Percentiles rank a stretch among this genome's conserved stretches.
Conservation (phyloP, 2,113 vertebrate genomes). For the Pelecanoides urinatrix region DNA sequence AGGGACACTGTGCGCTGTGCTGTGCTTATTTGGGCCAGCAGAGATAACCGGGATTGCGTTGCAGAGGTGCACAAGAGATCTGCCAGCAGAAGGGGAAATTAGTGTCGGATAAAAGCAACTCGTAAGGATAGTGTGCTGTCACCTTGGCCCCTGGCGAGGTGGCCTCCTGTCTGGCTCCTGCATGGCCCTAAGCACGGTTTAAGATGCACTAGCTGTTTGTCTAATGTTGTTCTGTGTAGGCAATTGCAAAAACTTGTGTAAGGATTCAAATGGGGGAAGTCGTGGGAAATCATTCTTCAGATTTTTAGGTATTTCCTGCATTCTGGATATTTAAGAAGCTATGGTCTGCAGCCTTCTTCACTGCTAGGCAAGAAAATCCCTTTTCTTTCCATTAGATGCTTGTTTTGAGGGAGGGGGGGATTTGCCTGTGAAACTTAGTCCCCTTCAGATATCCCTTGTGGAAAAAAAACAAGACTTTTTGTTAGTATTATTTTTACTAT, state of each 20-base stretch:
- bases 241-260: background rate
- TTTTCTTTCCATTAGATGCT: background rate
- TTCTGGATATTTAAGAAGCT: background rate
- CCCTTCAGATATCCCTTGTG: background rate
- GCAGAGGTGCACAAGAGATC: background rate
- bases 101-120: background rate
- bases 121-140: background rate
- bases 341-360: background rate
- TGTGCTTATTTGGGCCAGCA: background rate
- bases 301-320: background rate
- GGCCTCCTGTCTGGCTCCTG: background rate
- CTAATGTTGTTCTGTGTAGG: background rate
- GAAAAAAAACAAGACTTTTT: background rate
- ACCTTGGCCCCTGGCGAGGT: background rate
- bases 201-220: background rate
- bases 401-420: background rate
- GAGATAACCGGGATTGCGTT: background rate
- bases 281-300: background rate
- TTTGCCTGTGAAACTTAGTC: background rate
- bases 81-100: background rate
- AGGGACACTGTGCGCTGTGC: accelerated
- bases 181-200: accelerated
- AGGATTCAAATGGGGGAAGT: background rate
- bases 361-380: background rate
- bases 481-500: background rate